A percentile compares a stretch with the other conserved stretches of the same genome.
Conservation (phyloP, 2,888 invertebrate species). For the Agrotis clavis region DNA sequence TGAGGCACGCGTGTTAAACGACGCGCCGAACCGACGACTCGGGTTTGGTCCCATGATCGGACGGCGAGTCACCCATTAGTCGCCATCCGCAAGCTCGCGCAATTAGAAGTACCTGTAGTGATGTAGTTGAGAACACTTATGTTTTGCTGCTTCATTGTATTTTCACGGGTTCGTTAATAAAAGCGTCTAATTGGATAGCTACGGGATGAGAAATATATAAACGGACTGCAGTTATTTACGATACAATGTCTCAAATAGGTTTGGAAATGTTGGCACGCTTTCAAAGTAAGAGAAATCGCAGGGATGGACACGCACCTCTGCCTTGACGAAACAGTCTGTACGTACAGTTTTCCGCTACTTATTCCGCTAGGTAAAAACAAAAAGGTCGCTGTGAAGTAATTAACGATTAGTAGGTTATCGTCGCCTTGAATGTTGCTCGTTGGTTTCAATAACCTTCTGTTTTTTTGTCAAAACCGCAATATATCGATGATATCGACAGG, state of each 20-base stretch:
- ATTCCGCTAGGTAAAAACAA: slow-evolving; percentile 59
- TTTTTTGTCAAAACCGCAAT: slow-evolving; percentile 40
- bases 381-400: slow-evolving; percentile 67
- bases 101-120: neutral
- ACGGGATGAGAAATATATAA: neutral
- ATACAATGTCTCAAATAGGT: slow-evolving; percentile 28
- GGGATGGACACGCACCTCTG: slow-evolving; percentile 28
- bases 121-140: neutral
- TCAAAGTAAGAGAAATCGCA: slow-evolving; percentile 52
- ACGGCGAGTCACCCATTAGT: too few species aligned
- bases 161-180: neutral
- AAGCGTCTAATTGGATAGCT: neutral
- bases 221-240: slow-evolving; percentile 25
- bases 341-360: slow-evolving; percentile 39
- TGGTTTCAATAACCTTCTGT: slow-evolving; percentile 54
- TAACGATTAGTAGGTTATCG: slow-evolving; percentile 67
- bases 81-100: too few species aligned
- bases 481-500: slow-evolving; percentile 19
- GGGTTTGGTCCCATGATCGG: too few species aligned
- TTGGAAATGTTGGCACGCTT: slow-evolving; percentile 42
- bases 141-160: neutral
- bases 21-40: too few species aligned
- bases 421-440: slow-evolving; percentile 57
- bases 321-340: slow-evolving; percentile 42
- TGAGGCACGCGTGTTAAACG: too few species aligned